Evolutionary conservation across 2,888 invertebrate species (phyloP).

Genomic region (Elgonia sp.): DNA sequence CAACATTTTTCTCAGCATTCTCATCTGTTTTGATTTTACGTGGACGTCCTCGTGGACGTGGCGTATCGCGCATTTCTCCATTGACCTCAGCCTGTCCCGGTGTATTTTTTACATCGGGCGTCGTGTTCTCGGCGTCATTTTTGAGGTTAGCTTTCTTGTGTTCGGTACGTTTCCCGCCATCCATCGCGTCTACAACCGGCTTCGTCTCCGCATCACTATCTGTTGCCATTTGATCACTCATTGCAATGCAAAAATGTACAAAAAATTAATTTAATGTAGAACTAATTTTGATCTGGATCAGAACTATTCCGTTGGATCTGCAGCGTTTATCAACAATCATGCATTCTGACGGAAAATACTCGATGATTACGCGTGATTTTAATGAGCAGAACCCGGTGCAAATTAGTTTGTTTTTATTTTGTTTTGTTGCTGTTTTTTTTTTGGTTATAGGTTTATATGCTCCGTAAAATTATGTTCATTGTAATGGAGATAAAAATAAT

Average conservation of each 20-base stretch:
- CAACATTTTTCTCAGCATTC: slow-evolving; percentile 43
- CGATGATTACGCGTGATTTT: background rate
- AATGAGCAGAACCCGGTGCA: background rate
- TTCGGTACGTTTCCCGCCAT: slow-evolving; percentile 73
- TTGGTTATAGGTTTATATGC: background rate
- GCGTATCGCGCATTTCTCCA: slow-evolving; percentile 57
- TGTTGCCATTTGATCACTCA: slow-evolving; percentile 28
- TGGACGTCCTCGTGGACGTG: slow-evolving; percentile 59
- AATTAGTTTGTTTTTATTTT: no score
- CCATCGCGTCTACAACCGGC: slow-evolving; percentile 28
- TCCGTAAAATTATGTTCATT: no score
- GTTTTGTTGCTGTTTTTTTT: no score
- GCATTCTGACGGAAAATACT: background rate
- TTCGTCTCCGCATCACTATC: slow-evolving; percentile 30
- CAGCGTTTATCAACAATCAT: no score
- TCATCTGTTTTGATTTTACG: slow-evolving; percentile 57
- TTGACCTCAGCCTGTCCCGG: slow-evolving; percentile 39
- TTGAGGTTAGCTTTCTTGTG: slow-evolving; percentile 74
- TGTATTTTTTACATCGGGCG: slow-evolving; percentile 34
- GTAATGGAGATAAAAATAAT: background rate
- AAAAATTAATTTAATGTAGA: background rate
- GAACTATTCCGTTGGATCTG: background rate
- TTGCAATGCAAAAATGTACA: background rate
- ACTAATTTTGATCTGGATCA: background rate
- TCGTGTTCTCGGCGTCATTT: slow-evolving; percentile 65